A percentile compares a stretch with the other conserved stretches of the same genome.
phyloP scores from a whole-genome alignment of 2,113 vertebrate genomes.

The Martes martes region DNA sequence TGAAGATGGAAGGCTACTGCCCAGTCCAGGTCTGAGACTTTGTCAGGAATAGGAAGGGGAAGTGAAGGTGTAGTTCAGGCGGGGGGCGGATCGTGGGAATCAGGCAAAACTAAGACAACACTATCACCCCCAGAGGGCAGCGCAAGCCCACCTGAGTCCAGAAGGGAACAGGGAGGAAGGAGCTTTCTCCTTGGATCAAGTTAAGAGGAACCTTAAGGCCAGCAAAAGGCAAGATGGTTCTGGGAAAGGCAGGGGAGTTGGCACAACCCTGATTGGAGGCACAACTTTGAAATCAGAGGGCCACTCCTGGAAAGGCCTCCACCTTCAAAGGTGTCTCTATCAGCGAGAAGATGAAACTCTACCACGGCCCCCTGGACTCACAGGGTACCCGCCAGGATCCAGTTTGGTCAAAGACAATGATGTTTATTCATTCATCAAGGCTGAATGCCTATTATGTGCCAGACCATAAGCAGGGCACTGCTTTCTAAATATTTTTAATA shows the following conservation, averaged over 20 bases:
- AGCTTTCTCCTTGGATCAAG: background rate
- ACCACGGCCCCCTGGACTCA: background rate
- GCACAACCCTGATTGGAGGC: background rate
- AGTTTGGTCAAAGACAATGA: background rate
- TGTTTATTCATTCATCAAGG: background rate
- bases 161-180: background rate
- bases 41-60: background rate
- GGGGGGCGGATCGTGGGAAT: background rate
- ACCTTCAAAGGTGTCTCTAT: background rate
- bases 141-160: background rate
- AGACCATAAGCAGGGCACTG: background rate
- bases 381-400: background rate
- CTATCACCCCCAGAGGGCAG: background rate
- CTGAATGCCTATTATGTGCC: background rate
- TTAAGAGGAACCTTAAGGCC: background rate
- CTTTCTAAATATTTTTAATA: slow-evolving; percentile 3
- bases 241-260: background rate
- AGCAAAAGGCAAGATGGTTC: background rate
- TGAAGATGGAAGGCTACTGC: background rate
- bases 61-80: background rate
- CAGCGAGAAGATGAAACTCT: background rate
- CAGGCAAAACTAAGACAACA: background rate
- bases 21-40: background rate
- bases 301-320: background rate
- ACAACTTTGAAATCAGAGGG: background rate